Evolutionary conservation across 2,113 vertebrate species (phyloP).

Genomic region (Cephalopholis sonnerati): DNA sequence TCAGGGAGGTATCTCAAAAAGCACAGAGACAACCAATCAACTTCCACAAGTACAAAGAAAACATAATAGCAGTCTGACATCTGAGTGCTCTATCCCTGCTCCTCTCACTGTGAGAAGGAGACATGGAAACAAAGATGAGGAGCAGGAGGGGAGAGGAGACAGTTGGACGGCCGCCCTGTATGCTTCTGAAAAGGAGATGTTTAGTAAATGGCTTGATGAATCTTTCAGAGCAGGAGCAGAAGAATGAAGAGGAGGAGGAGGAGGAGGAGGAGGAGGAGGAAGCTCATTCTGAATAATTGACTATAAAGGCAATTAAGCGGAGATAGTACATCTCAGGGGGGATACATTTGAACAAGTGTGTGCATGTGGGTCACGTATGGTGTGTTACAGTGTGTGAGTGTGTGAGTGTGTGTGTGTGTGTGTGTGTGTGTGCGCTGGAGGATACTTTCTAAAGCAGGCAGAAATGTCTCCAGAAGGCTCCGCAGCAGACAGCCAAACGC

Average conservation of each 20-base stretch:
- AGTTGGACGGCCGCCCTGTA: constrained; percentile 36
- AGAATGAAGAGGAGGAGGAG: constrained; percentile 12
- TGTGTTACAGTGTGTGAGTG: background rate
- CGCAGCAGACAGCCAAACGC: constrained; percentile 26
- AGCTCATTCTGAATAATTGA: constrained; percentile 65
- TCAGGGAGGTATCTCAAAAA: constrained; percentile 17
- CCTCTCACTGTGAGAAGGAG: constrained; percentile 55
- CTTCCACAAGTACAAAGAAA: constrained; percentile 2
- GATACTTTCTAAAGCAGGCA: constrained; percentile 20
- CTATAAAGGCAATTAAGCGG: constrained; percentile 34
- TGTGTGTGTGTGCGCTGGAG: constrained; percentile 11
- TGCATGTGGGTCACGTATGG: background rate
- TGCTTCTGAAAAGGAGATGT: constrained; percentile 55
- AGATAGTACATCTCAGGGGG: background rate
- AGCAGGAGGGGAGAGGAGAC: constrained; percentile 1
- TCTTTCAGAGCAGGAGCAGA: constrained; percentile 57
- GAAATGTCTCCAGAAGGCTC: constrained; percentile 36
- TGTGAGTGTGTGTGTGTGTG: constrained; percentile 9
- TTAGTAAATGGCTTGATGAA: constrained; percentile 68
- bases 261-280: constrained; percentile 3
- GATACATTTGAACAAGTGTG: background rate
- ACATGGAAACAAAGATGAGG: constrained; percentile 43
- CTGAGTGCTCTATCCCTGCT: constrained; percentile 51
- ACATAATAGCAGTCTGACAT: constrained; percentile 21
- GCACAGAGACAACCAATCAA: constrained; percentile 19